phyloP scores from a whole-genome alignment of 2,888 invertebrate species.

The Smittia sp. region DNA sequence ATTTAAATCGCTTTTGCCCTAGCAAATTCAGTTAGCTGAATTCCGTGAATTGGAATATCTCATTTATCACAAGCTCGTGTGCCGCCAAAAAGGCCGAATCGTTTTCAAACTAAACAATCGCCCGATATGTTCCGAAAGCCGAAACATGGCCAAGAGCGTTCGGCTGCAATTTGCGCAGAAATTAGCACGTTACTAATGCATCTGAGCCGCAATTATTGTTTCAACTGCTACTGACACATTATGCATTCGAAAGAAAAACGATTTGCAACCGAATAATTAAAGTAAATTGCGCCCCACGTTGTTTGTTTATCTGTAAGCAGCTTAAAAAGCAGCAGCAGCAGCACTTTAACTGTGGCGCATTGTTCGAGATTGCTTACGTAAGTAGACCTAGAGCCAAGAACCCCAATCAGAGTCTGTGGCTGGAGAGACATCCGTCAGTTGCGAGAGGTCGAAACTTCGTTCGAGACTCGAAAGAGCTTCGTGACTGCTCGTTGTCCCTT shows the following conservation, averaged over 20 bases:
- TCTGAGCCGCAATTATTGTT: constrained; percentile 13
- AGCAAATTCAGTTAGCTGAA: no score
- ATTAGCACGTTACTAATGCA: constrained; percentile 1
- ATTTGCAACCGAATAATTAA: constrained; percentile 38
- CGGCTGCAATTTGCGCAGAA: background rate
- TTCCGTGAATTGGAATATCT: background rate
- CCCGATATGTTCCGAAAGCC: background rate
- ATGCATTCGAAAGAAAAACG: constrained; percentile 20
- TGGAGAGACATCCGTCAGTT: no score
- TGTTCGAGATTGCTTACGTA: no score
- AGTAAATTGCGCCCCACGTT: constrained; percentile 20
- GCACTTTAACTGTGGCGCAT: no score
- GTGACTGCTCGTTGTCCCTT: no score
- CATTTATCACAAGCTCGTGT: background rate
- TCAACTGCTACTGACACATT: constrained; percentile 14
- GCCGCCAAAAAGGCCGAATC: background rate
- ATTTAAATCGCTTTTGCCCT: no score
- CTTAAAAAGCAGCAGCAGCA: background rate
- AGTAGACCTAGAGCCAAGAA: no score
- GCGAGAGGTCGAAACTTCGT: no score
- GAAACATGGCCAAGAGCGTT: constrained; percentile 8
- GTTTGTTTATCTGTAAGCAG: background rate
- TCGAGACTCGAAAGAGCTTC: no score
- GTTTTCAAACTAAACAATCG: background rate
- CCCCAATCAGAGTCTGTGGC: no score